Base-by-base conservation (phyloP, 2,888 invertebrate species). In the Mesopsocus fuscifrons region DNA sequence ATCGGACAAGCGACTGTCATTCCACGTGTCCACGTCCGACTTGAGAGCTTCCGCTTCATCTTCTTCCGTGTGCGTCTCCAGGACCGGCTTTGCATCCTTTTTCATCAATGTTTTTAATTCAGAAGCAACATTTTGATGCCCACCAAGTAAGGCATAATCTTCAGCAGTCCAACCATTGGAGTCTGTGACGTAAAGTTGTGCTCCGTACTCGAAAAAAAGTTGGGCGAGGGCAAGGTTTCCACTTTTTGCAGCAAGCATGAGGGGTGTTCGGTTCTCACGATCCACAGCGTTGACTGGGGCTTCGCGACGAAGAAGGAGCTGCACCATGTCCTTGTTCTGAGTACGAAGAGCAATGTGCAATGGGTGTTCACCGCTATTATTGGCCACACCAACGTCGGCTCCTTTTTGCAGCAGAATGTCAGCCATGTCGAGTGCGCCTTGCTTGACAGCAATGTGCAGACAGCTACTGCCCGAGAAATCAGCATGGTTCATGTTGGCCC, bases 91-190 rank as follows among this genome's bases (percentile, higher is more conserved):
- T n/a, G 20, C 45, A 30, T 21, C 33, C 13, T 35, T 22, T 21
- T 35, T 32, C 20, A 38, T 43, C 21, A 43, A 40, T 32, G 26
- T 35, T 43, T 48, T 48, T 32, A 49, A 42, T 41, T 47, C 47
- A 17, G 46, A 43, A 33, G 52, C 51, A 17, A 57, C 46, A 35
- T 53, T 52, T 26, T 51, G 51, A 46, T 57, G 54, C 3, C 54
- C 54, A 23, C 50, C 52, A 40, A 51, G 50, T 41, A 53, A 46
- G 4, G 57, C 55, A 47, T 57, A 55, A 40, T 57, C 57, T 46
- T 55, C 55, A 4, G 54, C 57, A 8, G 55, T 55, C 54, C 53
- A 54, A 40, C 55, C 55, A 45, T 56, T 55, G 21, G 51, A 51
- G 47, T 57, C 57, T 41, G 50, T 49, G 15, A 52, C 50, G 13